Evolutionary conservation across 2,113 vertebrate genomes (phyloP).

Genomic region (Corythornis vintsioides): DNA sequence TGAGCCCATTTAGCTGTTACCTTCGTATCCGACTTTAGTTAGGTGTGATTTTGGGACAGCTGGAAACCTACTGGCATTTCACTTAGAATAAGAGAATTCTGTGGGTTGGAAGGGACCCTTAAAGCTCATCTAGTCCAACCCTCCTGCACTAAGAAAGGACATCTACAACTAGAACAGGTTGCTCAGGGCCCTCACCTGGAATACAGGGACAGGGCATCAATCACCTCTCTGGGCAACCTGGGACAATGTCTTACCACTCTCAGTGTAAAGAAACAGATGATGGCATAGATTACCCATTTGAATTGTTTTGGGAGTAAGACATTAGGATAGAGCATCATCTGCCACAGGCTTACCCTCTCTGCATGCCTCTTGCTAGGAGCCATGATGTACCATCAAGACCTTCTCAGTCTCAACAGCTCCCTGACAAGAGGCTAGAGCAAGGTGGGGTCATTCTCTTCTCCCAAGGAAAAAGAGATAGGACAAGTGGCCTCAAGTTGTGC

Average conservation of each 20-base stretch:
- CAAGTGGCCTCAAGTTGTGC: not conserved
- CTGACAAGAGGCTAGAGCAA: not conserved
- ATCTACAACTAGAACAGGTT: no score
- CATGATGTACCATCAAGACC: not conserved
- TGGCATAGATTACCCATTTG: rapidly evolving
- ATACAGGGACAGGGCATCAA: no score
- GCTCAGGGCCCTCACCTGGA: no score
- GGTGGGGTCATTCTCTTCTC: not conserved
- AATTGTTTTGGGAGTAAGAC: not conserved
- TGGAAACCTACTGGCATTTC: not conserved
- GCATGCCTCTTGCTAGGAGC: rapidly evolving
- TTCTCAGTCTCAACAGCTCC: not conserved
- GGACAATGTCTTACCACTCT: not conserved
- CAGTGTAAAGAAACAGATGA: not conserved
- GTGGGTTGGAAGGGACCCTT: not conserved
- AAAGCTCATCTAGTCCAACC: not conserved
- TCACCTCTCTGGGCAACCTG: no score
- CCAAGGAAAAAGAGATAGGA: not conserved
- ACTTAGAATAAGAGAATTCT: not conserved
- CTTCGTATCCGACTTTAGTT: not conserved
- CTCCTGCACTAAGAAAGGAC: no score
- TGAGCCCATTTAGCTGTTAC: not conserved
- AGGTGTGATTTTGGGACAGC: not conserved
- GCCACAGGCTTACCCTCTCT: not conserved
- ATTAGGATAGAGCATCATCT: not conserved